Evolutionary conservation across 2,113 vertebrate species (phyloP).

Genomic region (Dinomys branickii): DNA sequence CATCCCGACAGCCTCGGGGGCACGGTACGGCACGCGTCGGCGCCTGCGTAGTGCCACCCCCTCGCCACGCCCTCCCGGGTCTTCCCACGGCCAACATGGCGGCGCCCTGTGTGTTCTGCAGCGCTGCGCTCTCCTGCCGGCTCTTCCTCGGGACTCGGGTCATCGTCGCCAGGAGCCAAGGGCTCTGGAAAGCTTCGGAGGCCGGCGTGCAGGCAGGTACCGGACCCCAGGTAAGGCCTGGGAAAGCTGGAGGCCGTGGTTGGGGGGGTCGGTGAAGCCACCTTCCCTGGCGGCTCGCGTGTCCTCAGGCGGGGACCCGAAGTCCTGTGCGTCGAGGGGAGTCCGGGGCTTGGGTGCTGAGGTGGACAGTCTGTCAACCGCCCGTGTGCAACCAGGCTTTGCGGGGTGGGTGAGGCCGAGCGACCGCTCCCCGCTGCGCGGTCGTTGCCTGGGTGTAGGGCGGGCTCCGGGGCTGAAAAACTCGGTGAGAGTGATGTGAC

Average conservation of each 20-base stretch:
- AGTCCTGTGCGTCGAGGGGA: too few relatives aligned
- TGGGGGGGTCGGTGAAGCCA: neutral
- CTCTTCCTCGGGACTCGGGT: neutral
- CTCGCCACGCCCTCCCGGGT: accelerated
- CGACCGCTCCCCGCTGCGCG: too few relatives aligned
- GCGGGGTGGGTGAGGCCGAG: neutral
- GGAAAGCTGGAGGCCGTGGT: neutral
- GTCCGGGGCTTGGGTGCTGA: neutral
- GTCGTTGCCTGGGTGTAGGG: neutral
- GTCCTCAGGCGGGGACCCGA: too few relatives aligned
- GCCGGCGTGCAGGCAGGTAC: neutral
- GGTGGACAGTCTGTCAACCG: neutral
- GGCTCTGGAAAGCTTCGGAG: conserved; percentile 16
- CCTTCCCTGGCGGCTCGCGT: neutral
- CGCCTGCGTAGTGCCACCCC: conserved; percentile 28
- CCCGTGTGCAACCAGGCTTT: neutral
- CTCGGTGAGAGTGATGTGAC: neutral
- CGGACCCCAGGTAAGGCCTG: conserved; percentile 61
- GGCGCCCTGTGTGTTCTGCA: neutral
- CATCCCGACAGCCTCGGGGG: neutral
- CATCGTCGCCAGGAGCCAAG: neutral
- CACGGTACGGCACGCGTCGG: accelerated
- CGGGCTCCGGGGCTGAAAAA: neutral
- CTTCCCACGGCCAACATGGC: conserved; percentile 49
- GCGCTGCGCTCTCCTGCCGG: neutral